phyloP scores from a whole-genome alignment of 2,113 vertebrate genomes.

The Motacilla alba region DNA sequence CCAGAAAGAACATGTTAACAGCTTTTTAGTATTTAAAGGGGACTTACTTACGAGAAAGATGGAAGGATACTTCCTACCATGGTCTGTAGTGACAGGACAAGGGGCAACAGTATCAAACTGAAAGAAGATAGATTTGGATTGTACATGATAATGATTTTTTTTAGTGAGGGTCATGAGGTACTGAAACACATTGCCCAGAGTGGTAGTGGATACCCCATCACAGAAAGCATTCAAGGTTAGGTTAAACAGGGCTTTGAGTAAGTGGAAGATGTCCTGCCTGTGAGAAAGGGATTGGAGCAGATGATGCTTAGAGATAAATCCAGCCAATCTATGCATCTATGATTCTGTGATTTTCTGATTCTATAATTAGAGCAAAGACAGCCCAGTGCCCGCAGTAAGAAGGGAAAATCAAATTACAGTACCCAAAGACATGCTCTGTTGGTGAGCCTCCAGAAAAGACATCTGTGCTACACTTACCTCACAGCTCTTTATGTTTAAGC shows the following conservation, averaged over 20 bases:
- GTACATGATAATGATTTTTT: background rate
- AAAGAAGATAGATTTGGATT: background rate
- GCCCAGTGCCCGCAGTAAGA: background rate
- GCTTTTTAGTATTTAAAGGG: background rate
- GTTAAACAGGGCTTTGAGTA: background rate
- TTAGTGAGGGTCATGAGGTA: rapidly evolving
- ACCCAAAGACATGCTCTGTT: background rate
- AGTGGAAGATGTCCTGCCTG: background rate
- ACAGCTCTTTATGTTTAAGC: background rate
- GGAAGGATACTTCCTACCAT: background rate
- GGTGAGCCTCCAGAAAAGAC: background rate
- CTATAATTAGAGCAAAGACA: background rate
- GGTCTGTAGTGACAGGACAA: background rate
- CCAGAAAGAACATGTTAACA: rapidly evolving
- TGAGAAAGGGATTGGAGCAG: background rate
- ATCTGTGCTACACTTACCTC: background rate
- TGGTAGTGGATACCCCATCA: background rate
- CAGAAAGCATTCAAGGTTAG: background rate
- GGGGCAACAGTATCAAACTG: background rate
- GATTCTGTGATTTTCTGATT: background rate
- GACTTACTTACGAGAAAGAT: background rate
- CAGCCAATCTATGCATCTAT: background rate
- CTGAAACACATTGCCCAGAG: background rate
- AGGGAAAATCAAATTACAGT: background rate
- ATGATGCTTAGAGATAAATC: background rate